These are phyloP conservation scores for Ptyas mucosa DNA, from an alignment of 2,113 vertebrate genomes.

Conservation along the genomic window DNA sequence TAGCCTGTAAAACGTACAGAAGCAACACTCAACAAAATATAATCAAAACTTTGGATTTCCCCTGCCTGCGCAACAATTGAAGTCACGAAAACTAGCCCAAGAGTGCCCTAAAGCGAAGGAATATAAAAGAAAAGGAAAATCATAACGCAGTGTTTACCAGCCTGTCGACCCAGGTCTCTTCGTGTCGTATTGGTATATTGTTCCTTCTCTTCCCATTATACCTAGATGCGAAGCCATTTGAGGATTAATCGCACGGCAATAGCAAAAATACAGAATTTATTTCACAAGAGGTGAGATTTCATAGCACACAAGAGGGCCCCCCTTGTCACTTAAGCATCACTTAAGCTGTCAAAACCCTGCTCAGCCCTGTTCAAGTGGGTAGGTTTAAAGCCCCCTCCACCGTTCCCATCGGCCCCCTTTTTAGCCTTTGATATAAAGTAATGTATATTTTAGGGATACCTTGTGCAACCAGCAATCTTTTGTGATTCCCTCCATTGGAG, in stretches of 20 bases:
- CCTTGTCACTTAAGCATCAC: neutral
- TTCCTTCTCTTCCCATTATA: neutral
- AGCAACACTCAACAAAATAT: rapidly evolving
- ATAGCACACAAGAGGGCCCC: neutral
- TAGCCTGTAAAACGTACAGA: neutral
- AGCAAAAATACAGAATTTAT: neutral
- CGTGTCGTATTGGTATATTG: neutral
- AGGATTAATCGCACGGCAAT: neutral
- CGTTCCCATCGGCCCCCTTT: neutral
- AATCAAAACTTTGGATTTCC: neutral
- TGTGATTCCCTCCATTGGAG: neutral
- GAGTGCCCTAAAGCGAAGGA: neutral
- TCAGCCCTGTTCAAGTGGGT: neutral
- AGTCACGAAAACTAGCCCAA: slow-evolving; percentile 2
- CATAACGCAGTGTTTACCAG: neutral
- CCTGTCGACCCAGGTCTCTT: slow-evolving; percentile 2
- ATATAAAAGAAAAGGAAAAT: neutral
- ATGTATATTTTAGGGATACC: neutral
- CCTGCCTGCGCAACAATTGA: slow-evolving; percentile 4
- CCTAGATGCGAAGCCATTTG: neutral
- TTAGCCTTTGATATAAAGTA: neutral
- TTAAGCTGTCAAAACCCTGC: slow-evolving; percentile 4
- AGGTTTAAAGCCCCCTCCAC: neutral
- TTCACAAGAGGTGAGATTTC: neutral
- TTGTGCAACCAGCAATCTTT: neutral